A percentile compares a stretch with the other conserved stretches of the same genome.
Conservation (phyloP, 2,888 invertebrate genomes). For the Caenorhabditis drosophilae region DNA sequence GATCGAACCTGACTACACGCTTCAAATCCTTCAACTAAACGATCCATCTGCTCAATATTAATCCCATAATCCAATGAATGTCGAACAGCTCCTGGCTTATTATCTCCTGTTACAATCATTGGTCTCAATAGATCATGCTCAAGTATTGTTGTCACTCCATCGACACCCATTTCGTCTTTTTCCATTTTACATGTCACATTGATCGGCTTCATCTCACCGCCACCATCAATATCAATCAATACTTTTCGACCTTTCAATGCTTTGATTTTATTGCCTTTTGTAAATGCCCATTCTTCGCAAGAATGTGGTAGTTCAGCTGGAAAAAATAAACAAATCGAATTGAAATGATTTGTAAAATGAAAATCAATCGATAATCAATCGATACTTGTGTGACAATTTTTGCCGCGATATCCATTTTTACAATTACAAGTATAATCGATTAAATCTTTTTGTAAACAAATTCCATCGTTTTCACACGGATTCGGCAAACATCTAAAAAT, state of each 20-base stretch:
- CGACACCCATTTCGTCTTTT: conserved; percentile 42
- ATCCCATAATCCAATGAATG: conserved; percentile 59
- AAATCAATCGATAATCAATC: background rate
- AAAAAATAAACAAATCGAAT: conserved; percentile 8
- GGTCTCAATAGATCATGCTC: conserved; percentile 50
- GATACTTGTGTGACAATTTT: conserved; percentile 61
- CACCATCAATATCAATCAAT: conserved; percentile 66
- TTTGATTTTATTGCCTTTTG: conserved; percentile 32
- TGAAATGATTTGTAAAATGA: background rate
- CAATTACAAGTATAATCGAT: conserved; percentile 57
- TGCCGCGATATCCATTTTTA: conserved; percentile 54
- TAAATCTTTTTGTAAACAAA: conserved; percentile 54
- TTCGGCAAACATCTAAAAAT: conserved; percentile 61
- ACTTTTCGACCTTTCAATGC: conserved; percentile 45
- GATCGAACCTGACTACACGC: conserved; percentile 54
- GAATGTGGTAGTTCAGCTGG: conserved; percentile 59
- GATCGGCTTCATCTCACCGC: conserved; percentile 57
- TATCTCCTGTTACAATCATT: conserved; percentile 59
- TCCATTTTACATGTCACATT: conserved; percentile 55
- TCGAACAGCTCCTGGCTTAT: conserved; percentile 60
- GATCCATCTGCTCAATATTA: conserved; percentile 52
- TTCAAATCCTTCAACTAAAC: conserved; percentile 64
- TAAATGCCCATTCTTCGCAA: conserved; percentile 62
- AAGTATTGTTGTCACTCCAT: conserved; percentile 44
- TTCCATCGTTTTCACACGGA: conserved; percentile 63